Percentiles rank a stretch among this genome's conserved stretches.
These are phyloP conservation scores for Nasonia longicornis DNA, from an alignment of 1,140 invertebrate species.

Conservation along the genomic window DNA sequence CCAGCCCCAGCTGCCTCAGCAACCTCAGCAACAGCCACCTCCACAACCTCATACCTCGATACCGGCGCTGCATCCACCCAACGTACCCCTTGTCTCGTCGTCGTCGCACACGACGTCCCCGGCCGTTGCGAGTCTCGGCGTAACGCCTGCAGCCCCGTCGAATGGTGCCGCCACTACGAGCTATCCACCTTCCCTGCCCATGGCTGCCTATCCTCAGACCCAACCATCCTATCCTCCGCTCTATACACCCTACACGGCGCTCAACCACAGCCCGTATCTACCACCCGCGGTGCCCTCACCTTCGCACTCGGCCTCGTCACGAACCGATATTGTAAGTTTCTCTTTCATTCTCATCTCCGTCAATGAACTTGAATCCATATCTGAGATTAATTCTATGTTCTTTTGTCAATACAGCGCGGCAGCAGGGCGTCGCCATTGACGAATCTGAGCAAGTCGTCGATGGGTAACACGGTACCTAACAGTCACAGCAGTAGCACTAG, in stretches of 20 bases:
- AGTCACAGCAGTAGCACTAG: conserved; percentile 56
- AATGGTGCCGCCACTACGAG: conserved; percentile 68
- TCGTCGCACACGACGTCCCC: conserved; percentile 69
- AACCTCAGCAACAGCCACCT: conserved; percentile 52
- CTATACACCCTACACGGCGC: conserved; percentile 79
- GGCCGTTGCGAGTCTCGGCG: conserved; percentile 71
- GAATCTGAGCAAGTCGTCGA: conserved; percentile 63
- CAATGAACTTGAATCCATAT: neutral
- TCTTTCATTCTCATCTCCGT: neutral
- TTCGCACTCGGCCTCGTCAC: conserved; percentile 74
- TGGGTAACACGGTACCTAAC: conserved; percentile 57
- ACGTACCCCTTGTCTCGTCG: conserved; percentile 71
- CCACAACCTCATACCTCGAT: conserved; percentile 64
- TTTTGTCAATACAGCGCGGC: conserved; percentile 57
- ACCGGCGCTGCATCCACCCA: conserved; percentile 70
- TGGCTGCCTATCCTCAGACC: conserved; percentile 73
- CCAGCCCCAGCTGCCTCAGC: conserved; percentile 57
- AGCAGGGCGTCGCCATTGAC: conserved; percentile 67
- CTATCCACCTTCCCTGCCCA: conserved; percentile 67
- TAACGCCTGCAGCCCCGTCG: conserved; percentile 69
- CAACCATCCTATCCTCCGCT: conserved; percentile 77
- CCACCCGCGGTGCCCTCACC: conserved; percentile 73
- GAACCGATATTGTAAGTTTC: conserved; percentile 72
- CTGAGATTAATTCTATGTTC: neutral
- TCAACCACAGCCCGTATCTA: conserved; percentile 76